Evolutionary conservation across 2,113 vertebrate genomes (phyloP).

Genomic region (Acrocephalus arundinaceus): DNA sequence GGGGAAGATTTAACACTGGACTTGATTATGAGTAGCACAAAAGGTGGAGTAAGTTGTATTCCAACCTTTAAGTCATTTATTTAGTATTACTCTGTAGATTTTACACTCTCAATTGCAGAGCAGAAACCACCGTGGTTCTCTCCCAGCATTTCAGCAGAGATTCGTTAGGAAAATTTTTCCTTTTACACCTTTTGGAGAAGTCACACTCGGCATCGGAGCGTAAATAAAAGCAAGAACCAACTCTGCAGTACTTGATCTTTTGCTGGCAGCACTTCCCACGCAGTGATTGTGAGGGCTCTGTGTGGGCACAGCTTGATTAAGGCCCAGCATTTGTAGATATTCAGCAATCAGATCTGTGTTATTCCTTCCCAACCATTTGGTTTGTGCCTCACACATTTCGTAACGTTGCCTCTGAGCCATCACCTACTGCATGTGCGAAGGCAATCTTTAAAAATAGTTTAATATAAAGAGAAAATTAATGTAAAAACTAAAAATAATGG

Average conservation of each 20-base stretch:
- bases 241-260: constrained; percentile 27
- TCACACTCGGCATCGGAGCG: neutral
- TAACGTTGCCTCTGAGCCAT: neutral
- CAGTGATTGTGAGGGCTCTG: neutral
- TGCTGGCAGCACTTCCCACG: constrained; percentile 29
- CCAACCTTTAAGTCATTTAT: neutral
- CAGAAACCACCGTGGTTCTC: neutral
- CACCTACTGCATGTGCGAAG: constrained; percentile 38
- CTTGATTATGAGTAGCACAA: neutral
- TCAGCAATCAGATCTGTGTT: neutral
- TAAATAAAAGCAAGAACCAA: constrained; percentile 50
- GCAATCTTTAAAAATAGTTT: neutral
- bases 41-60: neutral
- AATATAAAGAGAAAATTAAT: constrained; percentile 45
- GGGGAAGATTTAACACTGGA: neutral
- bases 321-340: neutral
- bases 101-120: neutral
- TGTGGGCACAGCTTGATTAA: constrained; percentile 39
- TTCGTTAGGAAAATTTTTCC: neutral
- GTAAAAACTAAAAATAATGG: constrained; percentile 43
- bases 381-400: neutral
- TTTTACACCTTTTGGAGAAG: constrained; percentile 14
- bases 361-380: constrained; percentile 3
- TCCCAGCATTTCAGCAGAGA: neutral
- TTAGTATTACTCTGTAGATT: neutral